phyloP scores from a whole-genome alignment of 1,140 invertebrate genomes.

The Liolophura sinensis region DNA sequence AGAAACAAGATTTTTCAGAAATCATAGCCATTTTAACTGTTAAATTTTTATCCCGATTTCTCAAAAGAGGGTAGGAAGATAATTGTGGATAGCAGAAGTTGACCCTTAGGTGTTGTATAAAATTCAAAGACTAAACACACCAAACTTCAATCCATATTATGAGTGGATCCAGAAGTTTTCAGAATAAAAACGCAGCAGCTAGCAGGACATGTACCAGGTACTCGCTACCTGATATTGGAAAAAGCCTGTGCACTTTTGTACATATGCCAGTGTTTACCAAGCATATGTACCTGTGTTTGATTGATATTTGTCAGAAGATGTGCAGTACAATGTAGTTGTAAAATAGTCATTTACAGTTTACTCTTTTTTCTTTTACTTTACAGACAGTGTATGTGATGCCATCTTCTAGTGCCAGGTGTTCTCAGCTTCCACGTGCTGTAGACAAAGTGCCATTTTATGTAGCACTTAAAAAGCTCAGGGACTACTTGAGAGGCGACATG shows the following conservation, averaged over 20 bases:
- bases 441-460: constrained; percentile 98
- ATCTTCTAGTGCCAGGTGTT: constrained; percentile 93
- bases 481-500: constrained; percentile 91
- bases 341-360: neutral
- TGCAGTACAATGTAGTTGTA: neutral
- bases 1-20: constrained; percentile 54
- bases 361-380: constrained; percentile 39
- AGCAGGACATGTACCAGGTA: no score
- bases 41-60: no score
- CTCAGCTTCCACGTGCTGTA: constrained; percentile 89
- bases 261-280: no score
- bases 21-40: neutral
- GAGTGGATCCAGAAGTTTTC: no score
- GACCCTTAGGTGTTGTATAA: no score
- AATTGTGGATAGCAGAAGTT: no score
- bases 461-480: constrained; percentile 91
- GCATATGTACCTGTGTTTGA: neutral
- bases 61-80: no score
- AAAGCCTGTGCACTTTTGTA: no score
- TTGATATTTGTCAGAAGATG: neutral
- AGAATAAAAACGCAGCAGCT: no score
- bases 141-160: no score
- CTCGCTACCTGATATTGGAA: no score
- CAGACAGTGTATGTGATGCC: constrained; percentile 99
- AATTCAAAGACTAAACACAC: no score